Percentiles rank a stretch among this genome's conserved stretches.
Evolutionary conservation across 2,797 vertebrate species (phyloP).

Genomic region (Argya squamiceps): DNA sequence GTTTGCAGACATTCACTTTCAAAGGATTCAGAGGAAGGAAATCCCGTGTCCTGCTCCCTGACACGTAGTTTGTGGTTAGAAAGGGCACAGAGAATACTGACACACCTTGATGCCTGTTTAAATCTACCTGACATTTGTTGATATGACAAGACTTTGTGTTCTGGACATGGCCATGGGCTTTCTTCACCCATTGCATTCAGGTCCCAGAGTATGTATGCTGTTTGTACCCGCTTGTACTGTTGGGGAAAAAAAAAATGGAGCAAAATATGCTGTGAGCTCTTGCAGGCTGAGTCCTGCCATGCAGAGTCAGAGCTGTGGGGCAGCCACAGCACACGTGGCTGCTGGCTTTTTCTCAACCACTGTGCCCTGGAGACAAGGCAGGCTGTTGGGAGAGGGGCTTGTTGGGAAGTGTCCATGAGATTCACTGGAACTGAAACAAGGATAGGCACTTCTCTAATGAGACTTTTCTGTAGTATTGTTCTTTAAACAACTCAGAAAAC

Average conservation of each 20-base stretch:
- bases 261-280: neutral
- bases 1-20: neutral
- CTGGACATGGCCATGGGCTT: neutral
- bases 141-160: accelerated
- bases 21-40: neutral
- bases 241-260: neutral
- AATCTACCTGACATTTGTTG: neutral
- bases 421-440: neutral
- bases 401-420: neutral
- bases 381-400: neutral
- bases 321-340: accelerated
- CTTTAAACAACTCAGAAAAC: neutral
- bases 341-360: neutral
- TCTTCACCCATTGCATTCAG: neutral
- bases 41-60: accelerated
- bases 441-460: neutral
- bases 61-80: accelerated
- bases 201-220: neutral
- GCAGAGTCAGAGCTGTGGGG: neutral
- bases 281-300: neutral
- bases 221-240: neutral
- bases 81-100: neutral
- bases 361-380: neutral
- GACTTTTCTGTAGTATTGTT: neutral
- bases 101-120: neutral